phyloP scores from a whole-genome alignment of 2,888 invertebrate genomes.

The Polyploca ridens region DNA sequence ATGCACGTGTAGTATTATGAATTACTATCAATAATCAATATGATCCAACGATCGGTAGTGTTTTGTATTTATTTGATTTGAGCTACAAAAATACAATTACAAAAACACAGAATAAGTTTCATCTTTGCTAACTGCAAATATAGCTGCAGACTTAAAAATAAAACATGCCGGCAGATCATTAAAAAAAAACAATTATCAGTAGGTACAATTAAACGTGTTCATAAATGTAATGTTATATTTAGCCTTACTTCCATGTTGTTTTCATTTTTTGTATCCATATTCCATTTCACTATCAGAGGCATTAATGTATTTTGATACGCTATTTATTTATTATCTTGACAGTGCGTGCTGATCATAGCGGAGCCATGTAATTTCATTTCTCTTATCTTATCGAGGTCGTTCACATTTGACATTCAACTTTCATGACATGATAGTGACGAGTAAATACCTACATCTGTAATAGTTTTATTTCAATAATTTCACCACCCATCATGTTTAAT shows the following conservation, averaged over 20 bases:
- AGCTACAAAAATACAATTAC: too few species aligned
- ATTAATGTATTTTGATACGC: constrained; percentile 15
- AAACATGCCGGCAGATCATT: too few species aligned
- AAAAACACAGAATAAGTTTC: too few species aligned
- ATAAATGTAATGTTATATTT: neutral
- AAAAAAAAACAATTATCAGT: too few species aligned
- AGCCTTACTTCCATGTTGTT: neutral
- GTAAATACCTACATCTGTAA: neutral
- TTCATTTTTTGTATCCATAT: constrained; percentile 14
- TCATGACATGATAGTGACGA: constrained; percentile 48
- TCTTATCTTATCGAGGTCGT: constrained; percentile 74
- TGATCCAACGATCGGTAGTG: too few species aligned
- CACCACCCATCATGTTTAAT: neutral
- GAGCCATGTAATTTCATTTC: constrained; percentile 46
- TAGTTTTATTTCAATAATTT: constrained; percentile 4
- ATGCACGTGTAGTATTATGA: too few species aligned
- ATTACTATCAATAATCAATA: too few species aligned
- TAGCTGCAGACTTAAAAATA: too few species aligned
- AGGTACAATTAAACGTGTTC: too few species aligned
- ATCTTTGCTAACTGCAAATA: too few species aligned
- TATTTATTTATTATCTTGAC: constrained; percentile 32
- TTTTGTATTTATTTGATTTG: too few species aligned
- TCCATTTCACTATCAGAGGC: constrained; percentile 16
- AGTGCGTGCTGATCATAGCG: constrained; percentile 51
- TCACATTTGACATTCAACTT: constrained; percentile 79